Conservation (phyloP, 2,113 vertebrate genomes). For the Butastur rufipennis region DNA sequence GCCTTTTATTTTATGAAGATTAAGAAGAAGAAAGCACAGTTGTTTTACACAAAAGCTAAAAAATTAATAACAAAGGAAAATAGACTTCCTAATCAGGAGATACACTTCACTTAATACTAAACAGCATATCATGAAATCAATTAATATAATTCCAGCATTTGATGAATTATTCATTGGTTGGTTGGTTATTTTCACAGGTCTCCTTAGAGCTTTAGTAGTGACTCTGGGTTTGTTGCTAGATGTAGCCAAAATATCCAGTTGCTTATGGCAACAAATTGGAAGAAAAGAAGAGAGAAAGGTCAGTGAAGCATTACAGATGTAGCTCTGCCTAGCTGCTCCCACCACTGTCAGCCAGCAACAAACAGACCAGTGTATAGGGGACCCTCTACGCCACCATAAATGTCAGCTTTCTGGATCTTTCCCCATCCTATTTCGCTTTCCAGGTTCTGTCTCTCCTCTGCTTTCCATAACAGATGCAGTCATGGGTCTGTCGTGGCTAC, state of each 20-base stretch:
- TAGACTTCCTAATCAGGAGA: neutral
- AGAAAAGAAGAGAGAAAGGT: neutral
- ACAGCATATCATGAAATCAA: neutral
- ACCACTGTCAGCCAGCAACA: neutral
- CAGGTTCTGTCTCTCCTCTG: neutral
- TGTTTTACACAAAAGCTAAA: neutral
- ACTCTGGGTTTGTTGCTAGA: neutral
- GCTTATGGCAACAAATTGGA: neutral
- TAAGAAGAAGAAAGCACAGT: neutral
- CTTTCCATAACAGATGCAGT: neutral
- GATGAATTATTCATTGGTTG: neutral
- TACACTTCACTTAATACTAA: neutral
- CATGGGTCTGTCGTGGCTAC: neutral
- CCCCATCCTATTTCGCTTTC: neutral
- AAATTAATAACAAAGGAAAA: neutral
- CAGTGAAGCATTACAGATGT: neutral
- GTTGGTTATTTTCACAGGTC: neutral
- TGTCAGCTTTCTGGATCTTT: neutral
- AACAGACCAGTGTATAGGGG: neutral
- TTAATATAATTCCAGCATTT: neutral
- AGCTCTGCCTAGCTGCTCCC: neutral
- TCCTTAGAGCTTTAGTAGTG: neutral
- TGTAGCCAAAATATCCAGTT: neutral
- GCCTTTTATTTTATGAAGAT: neutral
- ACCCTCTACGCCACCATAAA: neutral